These are phyloP conservation scores for Mycalesis mineus DNA, from an alignment of 2,888 invertebrate genomes.

Conservation along the genomic window DNA sequence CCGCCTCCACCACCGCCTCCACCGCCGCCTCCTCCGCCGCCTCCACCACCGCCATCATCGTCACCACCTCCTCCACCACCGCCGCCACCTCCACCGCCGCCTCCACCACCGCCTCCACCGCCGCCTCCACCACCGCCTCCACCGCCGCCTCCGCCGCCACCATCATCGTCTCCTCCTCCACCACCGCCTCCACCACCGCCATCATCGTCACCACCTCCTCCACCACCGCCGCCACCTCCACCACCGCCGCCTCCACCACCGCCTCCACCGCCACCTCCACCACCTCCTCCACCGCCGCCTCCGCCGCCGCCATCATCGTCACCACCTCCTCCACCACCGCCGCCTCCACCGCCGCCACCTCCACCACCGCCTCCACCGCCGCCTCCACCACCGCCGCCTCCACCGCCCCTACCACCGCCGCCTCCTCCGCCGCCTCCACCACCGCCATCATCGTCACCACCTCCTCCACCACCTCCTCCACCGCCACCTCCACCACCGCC, in stretches of 20 bases:
- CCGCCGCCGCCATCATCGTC: background rate
- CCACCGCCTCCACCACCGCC: background rate
- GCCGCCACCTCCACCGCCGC: too few relatives aligned
- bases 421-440: background rate
- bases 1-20: slow-evolving; percentile 1
- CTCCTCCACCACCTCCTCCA: background rate
- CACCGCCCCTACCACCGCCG: background rate
- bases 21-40: background rate
- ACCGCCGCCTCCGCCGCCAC: background rate
- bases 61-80: background rate
- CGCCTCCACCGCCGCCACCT: background rate
- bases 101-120: background rate
- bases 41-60: background rate
- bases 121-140: background rate
- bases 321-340: background rate
- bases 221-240: background rate
- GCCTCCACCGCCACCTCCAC: background rate
- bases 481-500: background rate
- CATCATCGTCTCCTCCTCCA: background rate
- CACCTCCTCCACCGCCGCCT: background rate
- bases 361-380: slow-evolving; percentile 1
- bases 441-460: background rate
- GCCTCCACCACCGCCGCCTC: background rate
- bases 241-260: background rate
- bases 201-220: background rate